phyloP scores from a whole-genome alignment of 2,797 vertebrate genomes.

The Peromyscus aztecus region DNA sequence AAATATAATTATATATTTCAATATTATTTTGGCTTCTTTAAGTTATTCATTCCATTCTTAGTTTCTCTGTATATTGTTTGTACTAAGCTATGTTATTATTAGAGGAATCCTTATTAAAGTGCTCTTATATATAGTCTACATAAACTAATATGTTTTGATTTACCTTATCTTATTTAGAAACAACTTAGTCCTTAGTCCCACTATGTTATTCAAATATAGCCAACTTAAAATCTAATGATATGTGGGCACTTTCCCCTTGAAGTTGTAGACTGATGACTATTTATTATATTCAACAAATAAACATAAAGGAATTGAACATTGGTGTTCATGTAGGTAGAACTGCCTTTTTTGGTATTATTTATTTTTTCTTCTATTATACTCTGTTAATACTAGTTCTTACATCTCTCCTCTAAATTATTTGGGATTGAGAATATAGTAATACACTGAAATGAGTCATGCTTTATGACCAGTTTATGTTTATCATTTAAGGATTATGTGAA shows the following conservation, averaged over 20 bases:
- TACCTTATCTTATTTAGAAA: background rate
- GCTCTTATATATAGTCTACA: background rate
- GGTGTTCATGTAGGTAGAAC: background rate
- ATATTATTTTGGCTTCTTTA: background rate
- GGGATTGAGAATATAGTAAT: background rate
- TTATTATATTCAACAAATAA: background rate
- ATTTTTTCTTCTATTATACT: background rate
- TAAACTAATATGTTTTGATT: background rate
- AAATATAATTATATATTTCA: background rate
- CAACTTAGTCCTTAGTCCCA: background rate
- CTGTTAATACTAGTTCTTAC: background rate
- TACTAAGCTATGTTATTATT: background rate
- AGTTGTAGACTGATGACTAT: background rate
- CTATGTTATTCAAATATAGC: background rate
- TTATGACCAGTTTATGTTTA: background rate
- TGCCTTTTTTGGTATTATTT: background rate
- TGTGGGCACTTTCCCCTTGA: background rate
- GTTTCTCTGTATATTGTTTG: background rate
- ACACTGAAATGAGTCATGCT: background rate
- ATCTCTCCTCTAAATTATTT: background rate
- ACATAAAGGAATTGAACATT: background rate
- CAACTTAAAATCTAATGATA: background rate
- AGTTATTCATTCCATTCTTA: background rate
- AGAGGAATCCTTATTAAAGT: background rate
- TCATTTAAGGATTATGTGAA: background rate